These are phyloP conservation scores for Mungos mungo DNA, from an alignment of 2,113 vertebrate genomes.

Conservation along the genomic window DNA sequence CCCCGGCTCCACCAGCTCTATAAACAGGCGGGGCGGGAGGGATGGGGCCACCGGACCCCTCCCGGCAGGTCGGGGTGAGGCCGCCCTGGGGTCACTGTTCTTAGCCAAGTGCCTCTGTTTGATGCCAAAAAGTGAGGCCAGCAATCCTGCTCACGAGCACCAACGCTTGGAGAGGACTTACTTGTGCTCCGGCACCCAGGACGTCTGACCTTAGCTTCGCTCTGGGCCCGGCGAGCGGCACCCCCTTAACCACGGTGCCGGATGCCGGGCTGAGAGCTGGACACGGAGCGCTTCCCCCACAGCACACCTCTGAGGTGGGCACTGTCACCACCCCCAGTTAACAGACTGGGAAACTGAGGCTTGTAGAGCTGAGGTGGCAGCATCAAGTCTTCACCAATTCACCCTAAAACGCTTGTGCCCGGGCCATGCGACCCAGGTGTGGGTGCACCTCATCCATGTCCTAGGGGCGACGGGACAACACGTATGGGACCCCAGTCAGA, in stretches of 20 bases:
- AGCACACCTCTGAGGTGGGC: background rate
- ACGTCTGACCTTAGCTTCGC: background rate
- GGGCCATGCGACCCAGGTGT: background rate
- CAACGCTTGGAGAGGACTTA: accelerated
- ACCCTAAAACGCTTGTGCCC: no score
- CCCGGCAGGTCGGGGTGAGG: background rate
- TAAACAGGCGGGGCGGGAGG: background rate
- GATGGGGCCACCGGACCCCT: background rate
- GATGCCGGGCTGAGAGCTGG: no score
- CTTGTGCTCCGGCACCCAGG: background rate
- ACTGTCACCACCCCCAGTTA: background rate
- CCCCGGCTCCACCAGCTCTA: background rate
- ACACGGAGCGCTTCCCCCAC: background rate
- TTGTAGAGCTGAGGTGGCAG: background rate
- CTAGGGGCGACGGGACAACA: background rate
- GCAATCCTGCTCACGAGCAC: accelerated
- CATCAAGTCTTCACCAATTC: background rate
- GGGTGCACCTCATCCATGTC: accelerated
- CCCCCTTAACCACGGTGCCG: background rate
- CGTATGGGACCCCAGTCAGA: no score
- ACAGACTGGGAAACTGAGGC: background rate
- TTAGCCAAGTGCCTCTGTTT: background rate
- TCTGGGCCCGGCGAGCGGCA: no score
- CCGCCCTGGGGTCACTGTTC: background rate
- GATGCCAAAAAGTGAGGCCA: background rate